Evolutionary conservation across 2,797 vertebrate species (phyloP).

Genomic region (Luscinia megarhynchos): DNA sequence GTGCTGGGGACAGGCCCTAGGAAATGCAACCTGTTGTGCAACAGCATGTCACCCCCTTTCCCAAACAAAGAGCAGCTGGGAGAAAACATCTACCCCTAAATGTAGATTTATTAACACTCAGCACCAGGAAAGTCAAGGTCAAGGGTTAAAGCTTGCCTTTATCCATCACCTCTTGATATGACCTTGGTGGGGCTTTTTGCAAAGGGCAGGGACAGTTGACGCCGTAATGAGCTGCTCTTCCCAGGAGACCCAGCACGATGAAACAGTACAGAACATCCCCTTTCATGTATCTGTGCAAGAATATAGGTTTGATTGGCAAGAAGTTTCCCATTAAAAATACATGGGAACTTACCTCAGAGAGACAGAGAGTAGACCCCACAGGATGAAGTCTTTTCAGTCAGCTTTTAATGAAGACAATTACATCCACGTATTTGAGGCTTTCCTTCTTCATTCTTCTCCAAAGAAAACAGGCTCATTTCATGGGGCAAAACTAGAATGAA

Average conservation of each 20-base stretch:
- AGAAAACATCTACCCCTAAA: slow-evolving; percentile 51
- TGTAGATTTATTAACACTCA: slow-evolving; percentile 66
- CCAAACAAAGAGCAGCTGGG: slow-evolving; percentile 53
- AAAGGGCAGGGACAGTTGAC: slow-evolving; percentile 63
- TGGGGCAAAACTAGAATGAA: not conserved
- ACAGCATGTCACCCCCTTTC: not conserved
- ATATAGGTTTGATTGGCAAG: slow-evolving; percentile 42
- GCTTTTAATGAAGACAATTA: slow-evolving; percentile 51
- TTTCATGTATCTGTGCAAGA: slow-evolving; percentile 20
- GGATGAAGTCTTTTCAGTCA: slow-evolving; percentile 8
- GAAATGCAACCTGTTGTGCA: slow-evolving; percentile 51
- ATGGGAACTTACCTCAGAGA: slow-evolving; percentile 31
- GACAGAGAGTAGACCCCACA: slow-evolving; percentile 11
- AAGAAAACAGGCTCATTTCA: slow-evolving; percentile 21
- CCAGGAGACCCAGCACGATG: slow-evolving; percentile 41
- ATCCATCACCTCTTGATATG: slow-evolving; percentile 60
- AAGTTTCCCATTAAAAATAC: slow-evolving; percentile 65
- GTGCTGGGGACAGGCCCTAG: not conserved
- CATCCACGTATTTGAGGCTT: not conserved
- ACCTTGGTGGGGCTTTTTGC: slow-evolving; percentile 55
- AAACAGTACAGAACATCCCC: slow-evolving; percentile 36
- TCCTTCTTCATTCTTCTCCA: not conserved
- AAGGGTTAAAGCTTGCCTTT: slow-evolving; percentile 67
- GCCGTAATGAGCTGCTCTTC: slow-evolving; percentile 53
- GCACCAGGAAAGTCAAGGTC: slow-evolving; percentile 62